phyloP scores from a whole-genome alignment of 2,113 vertebrate species.

The Burhinus oedicnemus region DNA sequence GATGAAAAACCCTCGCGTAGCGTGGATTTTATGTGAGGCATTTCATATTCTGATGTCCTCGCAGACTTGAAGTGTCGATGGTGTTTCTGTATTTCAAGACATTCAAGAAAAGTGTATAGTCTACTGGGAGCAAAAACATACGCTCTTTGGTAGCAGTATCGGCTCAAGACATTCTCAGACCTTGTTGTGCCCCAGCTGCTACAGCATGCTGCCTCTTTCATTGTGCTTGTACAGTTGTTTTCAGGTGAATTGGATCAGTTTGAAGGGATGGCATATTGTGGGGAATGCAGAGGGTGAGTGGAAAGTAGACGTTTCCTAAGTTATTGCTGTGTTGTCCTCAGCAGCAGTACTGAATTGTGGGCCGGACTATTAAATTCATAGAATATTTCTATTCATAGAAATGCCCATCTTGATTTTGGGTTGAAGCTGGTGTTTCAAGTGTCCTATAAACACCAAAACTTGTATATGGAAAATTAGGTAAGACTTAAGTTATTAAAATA shows the following conservation, averaged over 20 bases:
- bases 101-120: not conserved
- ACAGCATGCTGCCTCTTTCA: not conserved
- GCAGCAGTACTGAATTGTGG: rapidly evolving
- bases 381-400: not conserved
- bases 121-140: rapidly evolving
- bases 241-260: not conserved
- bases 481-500: not conserved
- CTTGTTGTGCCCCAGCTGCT: not conserved
- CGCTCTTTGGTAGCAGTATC: not conserved
- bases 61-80: not conserved
- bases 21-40: not conserved
- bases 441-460: not conserved
- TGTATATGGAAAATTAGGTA: not conserved
- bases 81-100: not conserved
- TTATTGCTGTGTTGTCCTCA: not conserved
- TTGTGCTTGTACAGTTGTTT: not conserved
- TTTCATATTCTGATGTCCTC: not conserved
- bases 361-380: not conserved
- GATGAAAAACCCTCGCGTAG: not conserved
- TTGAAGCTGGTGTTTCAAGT: not conserved
- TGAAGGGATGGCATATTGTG: not conserved
- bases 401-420: not conserved
- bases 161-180: not conserved
- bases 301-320: rapidly evolving
- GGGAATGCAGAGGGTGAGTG: not conserved